Evolutionary conservation across 2,113 vertebrate genomes (phyloP), one percentile per base, ranked within the genome.

Genomic region (Macquaria ambigua): DNA sequence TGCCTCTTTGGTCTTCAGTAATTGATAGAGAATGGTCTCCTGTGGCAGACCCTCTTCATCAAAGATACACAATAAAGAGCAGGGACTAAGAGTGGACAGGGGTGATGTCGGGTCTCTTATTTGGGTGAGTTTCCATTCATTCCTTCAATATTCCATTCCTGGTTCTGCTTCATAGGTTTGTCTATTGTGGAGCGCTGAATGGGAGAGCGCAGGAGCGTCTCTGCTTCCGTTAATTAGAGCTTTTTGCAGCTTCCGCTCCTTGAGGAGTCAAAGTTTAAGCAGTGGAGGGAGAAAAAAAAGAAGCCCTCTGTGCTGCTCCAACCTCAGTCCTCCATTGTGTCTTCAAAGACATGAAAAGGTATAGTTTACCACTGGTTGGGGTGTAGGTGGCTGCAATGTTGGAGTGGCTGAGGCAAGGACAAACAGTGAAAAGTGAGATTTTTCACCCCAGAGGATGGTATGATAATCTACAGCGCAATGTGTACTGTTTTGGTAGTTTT

Each of bases 151-250:
- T 95, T 95, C 93, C 92, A 90, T 93, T 87, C 92, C 94, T 85
- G 89, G 96, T 96, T 97, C 95, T 97, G 96, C 96, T 96, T 94
- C 94, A 94, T 71, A 89, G 96, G 93, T 89, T 85, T 41, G 93
- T 84, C 94, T 91, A 95, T 97, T 97, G 96, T 97, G 90, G 87
- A 74, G 77, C 74, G 5, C 71, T 97, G 95, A 97, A 97, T 95
- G 93, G 94, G 81, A 90, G 93, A 90, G 93, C 92, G 93, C 91
- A 96, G 93, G 90, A 94, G 91, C 91, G 74, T 89, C 91, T 92
- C 94, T 89, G 93, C 86, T 89, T 90, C 96, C 94, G 95, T 96
- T 97, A 97, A 97, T 97, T 97, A 96, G 95, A 94, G 86, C 90
- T 88, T 86, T 87, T 88, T 82, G 86, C 87, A 85, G 95, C 93